Percentiles rank a stretch among this genome's conserved stretches.
Evolutionary conservation across 2,888 invertebrate species (phyloP).

Genomic region (Balanococcus diminutus): DNA sequence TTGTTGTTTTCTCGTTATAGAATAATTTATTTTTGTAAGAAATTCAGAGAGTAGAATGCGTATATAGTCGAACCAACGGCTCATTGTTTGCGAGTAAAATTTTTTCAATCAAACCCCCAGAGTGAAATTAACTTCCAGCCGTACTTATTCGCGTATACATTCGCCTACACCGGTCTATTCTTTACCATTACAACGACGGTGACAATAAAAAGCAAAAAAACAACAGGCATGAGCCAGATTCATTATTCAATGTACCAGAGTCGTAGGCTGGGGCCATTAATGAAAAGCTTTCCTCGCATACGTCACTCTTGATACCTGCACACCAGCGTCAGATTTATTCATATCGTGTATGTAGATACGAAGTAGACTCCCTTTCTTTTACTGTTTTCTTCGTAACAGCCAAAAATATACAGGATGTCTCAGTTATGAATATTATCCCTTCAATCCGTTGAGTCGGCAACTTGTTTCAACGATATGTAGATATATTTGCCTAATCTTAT

Average conservation of each 20-base stretch:
- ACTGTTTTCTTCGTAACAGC: too few relatives aligned
- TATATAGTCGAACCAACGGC: not conserved
- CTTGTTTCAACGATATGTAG: too few relatives aligned
- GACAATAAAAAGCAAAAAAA: not conserved
- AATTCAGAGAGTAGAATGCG: not conserved
- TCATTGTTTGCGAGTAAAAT: not conserved
- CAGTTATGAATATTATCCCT: too few relatives aligned
- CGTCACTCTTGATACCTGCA: not conserved
- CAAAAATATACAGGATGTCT: too few relatives aligned
- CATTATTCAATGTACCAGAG: not conserved
- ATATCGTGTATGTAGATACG: too few relatives aligned
- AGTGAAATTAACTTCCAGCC: not conserved
- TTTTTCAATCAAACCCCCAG: slow-evolving; percentile 18
- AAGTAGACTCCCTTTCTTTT: not conserved
- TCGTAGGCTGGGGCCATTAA: not conserved
- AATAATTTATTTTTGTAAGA: slow-evolving; percentile 5
- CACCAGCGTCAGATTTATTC: not conserved
- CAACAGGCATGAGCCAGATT: not conserved
- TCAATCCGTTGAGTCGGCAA: too few relatives aligned
- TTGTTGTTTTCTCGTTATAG: not conserved
- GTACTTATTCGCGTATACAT: not conserved
- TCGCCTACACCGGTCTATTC: not conserved
- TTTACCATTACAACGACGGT: not conserved
- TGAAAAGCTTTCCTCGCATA: not conserved
- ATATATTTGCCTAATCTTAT: too few relatives aligned